Conservation (phyloP, 2,113 vertebrate species). For the Amblyornis subalaris region DNA sequence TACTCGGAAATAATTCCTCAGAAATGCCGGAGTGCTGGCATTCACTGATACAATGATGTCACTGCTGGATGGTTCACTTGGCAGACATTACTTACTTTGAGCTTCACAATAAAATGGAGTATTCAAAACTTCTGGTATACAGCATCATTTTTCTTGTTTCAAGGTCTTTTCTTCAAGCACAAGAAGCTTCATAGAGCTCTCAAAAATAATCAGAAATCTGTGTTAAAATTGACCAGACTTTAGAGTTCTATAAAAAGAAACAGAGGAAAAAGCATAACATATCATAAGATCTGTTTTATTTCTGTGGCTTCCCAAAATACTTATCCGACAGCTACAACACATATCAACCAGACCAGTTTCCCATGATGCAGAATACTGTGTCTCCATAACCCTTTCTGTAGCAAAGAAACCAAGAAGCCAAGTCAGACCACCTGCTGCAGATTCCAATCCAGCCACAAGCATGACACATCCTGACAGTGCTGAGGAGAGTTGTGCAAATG, state of each 20-base stretch:
- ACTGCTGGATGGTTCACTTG: neutral
- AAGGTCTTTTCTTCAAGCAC: neutral
- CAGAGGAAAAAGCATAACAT: neutral
- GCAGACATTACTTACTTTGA: neutral
- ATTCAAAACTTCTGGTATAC: neutral
- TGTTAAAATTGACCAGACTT: neutral
- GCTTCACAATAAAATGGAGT: neutral
- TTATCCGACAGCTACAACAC: neutral
- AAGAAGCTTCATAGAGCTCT: neutral
- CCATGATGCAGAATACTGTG: neutral
- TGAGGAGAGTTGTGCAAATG: neutral
- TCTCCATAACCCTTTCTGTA: neutral
- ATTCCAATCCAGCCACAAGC: neutral
- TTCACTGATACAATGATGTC: neutral
- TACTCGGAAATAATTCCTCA: neutral
- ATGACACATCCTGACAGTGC: neutral
- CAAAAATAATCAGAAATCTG: neutral
- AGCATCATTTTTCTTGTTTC: neutral
- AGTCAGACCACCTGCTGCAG: neutral
- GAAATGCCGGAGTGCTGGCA: neutral
- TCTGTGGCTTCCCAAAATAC: neutral
- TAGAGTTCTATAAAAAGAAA: neutral
- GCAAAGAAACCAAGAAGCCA: neutral
- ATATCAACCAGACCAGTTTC: neutral
- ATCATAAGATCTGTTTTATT: neutral